A percentile compares a stretch with the other conserved stretches of the same genome.
Conservation (phyloP, 2,797 vertebrate species). For the Myiothlypis coronata region DNA sequence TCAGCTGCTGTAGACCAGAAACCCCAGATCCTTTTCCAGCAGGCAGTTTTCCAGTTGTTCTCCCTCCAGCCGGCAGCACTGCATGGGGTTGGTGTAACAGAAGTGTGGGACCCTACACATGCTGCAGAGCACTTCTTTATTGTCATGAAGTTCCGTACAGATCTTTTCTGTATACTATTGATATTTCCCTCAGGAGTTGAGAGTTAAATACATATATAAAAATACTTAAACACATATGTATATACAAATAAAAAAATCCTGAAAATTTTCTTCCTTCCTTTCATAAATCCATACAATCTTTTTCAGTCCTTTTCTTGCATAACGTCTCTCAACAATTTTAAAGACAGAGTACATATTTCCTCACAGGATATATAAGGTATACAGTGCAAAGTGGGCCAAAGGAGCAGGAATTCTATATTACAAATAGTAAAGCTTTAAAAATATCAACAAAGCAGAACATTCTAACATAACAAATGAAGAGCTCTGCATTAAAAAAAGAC, state of each 20-base stretch:
- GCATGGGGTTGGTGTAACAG: not conserved
- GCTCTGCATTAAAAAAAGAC: slow-evolving; percentile 60
- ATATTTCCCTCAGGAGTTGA: not conserved
- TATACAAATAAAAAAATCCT: not conserved
- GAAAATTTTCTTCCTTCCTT: not conserved
- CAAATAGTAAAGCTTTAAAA: slow-evolving; percentile 68
- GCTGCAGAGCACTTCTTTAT: not conserved
- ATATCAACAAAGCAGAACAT: slow-evolving; percentile 52
- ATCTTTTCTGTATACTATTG: not conserved
- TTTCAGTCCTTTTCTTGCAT: not conserved
- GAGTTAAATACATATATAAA: not conserved
- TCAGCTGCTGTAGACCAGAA: not conserved
- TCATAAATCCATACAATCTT: not conserved
- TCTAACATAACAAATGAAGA: slow-evolving; percentile 52
- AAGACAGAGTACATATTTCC: slow-evolving; percentile 42
- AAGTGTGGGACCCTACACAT: not conserved
- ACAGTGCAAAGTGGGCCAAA: slow-evolving; percentile 36
- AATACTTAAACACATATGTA: not conserved
- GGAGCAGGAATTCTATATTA: slow-evolving; percentile 58
- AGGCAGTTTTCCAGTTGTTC: not conserved
- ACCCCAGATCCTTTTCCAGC: not conserved
- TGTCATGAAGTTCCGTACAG: not conserved
- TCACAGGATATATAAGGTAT: slow-evolving; percentile 54
- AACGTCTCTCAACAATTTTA: not conserved
- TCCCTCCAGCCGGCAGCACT: not conserved